Percentiles rank a stretch among this genome's conserved stretches.
phyloP scores from a whole-genome alignment of 1,140 invertebrate species.

The Eufriesea mexicana region DNA sequence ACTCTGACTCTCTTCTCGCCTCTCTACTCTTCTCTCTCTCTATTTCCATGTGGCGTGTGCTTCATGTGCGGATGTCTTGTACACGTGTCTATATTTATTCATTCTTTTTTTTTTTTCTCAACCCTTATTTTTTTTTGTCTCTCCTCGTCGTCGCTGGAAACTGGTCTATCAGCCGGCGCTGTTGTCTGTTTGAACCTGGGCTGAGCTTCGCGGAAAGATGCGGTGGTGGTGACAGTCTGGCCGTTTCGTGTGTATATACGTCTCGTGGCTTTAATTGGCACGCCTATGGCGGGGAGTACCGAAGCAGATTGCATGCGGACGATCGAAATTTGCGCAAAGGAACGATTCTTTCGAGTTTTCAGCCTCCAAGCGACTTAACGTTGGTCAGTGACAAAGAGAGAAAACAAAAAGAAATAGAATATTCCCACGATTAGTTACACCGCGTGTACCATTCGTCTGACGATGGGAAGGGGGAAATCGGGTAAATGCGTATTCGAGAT shows the following conservation, averaged over 20 bases:
- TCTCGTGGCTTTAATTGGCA: conserved; percentile 35
- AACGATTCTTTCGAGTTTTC: neutral
- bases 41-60: conserved; percentile 62
- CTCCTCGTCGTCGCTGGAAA: conserved; percentile 51
- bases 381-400: no score
- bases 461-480: neutral
- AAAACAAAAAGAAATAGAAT: neutral
- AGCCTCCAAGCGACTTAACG: no score
- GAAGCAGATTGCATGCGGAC: neutral
- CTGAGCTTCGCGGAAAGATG: conserved; percentile 60
- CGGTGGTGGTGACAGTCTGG: conserved; percentile 38
- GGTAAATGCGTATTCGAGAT: neutral
- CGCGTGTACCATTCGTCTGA: neutral
- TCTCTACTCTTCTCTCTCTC: conserved; percentile 59
- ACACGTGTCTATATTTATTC: conserved; percentile 8
- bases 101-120: conserved; percentile 13
- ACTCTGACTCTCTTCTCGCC: conserved; percentile 42
- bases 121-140: neutral
- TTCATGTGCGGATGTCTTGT: conserved; percentile 64
- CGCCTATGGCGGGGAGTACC: neutral
- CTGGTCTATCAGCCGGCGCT: conserved; percentile 53
- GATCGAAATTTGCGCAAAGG: neutral
- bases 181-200: conserved; percentile 49
- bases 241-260: neutral
- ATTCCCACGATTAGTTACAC: neutral